Base-by-base conservation (phyloP, 92 coral and sea anemone species). In the Phymanthus crucifer region DNA sequence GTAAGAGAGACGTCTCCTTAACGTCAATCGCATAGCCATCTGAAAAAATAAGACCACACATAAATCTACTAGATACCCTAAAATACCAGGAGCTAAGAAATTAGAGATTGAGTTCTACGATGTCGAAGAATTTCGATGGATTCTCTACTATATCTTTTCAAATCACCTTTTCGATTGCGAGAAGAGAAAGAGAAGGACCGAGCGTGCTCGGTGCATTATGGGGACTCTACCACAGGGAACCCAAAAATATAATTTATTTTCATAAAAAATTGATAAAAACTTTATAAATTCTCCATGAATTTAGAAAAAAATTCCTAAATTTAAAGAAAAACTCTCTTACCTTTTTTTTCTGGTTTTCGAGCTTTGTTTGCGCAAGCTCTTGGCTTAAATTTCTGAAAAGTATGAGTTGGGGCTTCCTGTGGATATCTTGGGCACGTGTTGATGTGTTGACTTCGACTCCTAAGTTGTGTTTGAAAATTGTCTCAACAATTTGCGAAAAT, bases 21-120 rank as follows among this genome's bases (percentile, higher is more conserved):
- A 95, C 73, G 98, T 95, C 72, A 95, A 91, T 74, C 98, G 97
- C 85, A 93, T 94, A 86, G 88, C 98, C 98, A 95, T 50, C 50
- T 73, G 80, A 3, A 76, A 75, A 69, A 82, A 79, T 61, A 77
- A 77, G 21, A 11, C 68, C 73, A 77, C 81, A 80, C 27, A 18
- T 18, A 27, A 65, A 66, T 74, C 56, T 26, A 74, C 17, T 37
- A 84, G 75, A 70, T 50, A 71, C 68, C 85, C 21, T 23, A 43
- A 14, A 40, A 58, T 74, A 56, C 78, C 48, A 24, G 34, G 38
- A 31, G 27, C 12, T 17, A 23, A 50, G 52, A 68, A 73, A 37
- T 46, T 26, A 5, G 21, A 48, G 31, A 27, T 48, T 76, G 56
- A 24, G 26, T 19, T 64, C 8, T 27, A 76, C 65, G 78, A 76